These are phyloP conservation scores for Melinopterus prodromus DNA, from an alignment of 2,888 invertebrate species.

Conservation along the genomic window DNA sequence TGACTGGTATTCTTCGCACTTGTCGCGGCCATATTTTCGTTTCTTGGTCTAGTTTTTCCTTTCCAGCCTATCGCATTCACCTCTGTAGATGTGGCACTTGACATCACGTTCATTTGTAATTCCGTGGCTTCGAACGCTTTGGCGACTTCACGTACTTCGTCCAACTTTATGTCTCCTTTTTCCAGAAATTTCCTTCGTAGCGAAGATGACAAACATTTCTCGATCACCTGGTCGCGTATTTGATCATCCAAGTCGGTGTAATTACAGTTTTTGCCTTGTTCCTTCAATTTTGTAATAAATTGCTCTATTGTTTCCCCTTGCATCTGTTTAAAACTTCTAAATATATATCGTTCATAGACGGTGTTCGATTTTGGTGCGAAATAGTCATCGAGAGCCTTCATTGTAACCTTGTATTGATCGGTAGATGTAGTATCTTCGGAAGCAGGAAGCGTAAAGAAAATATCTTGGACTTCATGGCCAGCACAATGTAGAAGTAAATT, in stretches of 20 bases:
- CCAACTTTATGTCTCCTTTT: conserved; percentile 26
- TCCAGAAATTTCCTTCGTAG: conserved; percentile 28
- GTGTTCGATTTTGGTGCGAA: conserved; percentile 29
- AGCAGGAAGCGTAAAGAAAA: too few species aligned
- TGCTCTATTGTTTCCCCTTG: conserved; percentile 28
- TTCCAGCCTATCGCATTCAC: too few species aligned
- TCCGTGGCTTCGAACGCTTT: conserved; percentile 31
- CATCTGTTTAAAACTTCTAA: conserved; percentile 29
- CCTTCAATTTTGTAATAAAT: too few species aligned
- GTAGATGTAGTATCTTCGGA: conserved; percentile 10
- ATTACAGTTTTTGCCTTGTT: too few species aligned
- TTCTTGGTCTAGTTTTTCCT: too few species aligned
- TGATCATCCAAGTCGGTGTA: too few species aligned
- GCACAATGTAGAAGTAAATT: too few species aligned
- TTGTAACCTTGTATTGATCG: conserved; percentile 15
- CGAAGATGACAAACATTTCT: too few species aligned
- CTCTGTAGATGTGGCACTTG: not conserved
- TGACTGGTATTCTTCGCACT: too few species aligned
- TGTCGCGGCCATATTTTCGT: too few species aligned
- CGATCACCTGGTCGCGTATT: too few species aligned
- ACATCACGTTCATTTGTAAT: conserved; percentile 20
- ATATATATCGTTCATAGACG: conserved; percentile 30
- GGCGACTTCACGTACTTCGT: conserved; percentile 27
- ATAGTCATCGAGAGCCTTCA: conserved; percentile 9
- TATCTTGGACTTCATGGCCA: conserved; percentile 26